Conservation (phyloP, 64 coral and sea anemone species). For the Montipora capricornis region DNA sequence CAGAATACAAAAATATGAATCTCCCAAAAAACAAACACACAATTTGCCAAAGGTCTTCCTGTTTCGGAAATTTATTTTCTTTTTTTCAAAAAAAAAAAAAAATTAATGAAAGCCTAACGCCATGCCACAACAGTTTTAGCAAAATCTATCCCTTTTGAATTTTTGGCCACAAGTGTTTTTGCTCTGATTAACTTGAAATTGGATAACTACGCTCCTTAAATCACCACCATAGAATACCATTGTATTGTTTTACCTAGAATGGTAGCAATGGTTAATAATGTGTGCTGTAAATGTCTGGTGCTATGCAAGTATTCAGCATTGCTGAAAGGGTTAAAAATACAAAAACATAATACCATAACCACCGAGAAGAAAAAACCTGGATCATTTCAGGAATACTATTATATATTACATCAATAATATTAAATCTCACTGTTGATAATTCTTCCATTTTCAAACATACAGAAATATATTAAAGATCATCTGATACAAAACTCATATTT, state of each 20-base stretch:
- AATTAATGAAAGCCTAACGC: no score
- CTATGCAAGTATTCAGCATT: neutral
- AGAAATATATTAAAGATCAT: slow-evolving; percentile 80
- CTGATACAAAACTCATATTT: slow-evolving; percentile 74
- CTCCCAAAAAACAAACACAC: neutral
- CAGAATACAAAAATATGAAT: neutral
- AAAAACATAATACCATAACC: neutral
- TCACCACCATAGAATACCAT: no score
- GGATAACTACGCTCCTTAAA: no score
- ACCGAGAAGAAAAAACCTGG: neutral
- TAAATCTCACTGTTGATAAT: slow-evolving; percentile 51
- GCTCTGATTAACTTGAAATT: no score
- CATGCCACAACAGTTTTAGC: no score
- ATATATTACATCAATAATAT: slow-evolving; percentile 64
- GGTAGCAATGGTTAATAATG: no score
- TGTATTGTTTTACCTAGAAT: no score
- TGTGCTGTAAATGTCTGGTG: no score
- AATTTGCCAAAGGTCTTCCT: neutral
- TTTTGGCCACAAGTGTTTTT: no score
- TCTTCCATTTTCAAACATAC: slow-evolving; percentile 52
- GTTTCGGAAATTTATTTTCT: no score
- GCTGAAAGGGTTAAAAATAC: slow-evolving; percentile 28
- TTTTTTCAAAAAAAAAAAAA: no score
- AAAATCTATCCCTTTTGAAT: no score
- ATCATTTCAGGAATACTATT: slow-evolving; percentile 21